Percentiles rank a stretch among this genome's conserved stretches.
Conservation (phyloP, 2,113 vertebrate species). For the Osmerus eperlanus region DNA sequence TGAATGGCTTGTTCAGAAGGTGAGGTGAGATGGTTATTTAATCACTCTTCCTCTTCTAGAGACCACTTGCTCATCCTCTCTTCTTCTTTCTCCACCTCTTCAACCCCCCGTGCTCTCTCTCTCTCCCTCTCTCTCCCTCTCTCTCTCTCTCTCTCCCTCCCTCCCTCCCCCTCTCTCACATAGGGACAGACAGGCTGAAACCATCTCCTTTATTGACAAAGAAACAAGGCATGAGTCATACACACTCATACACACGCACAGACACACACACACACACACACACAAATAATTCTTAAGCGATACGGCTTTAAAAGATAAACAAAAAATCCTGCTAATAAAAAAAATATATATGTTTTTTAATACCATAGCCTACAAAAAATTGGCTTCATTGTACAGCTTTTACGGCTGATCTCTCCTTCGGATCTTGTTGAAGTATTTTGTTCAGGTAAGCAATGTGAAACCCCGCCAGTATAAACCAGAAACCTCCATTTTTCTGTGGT, state of each 20-base stretch:
- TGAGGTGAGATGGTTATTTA: conserved; percentile 70
- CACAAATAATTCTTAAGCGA: too few species aligned
- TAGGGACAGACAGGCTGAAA: background rate
- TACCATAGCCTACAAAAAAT: too few species aligned
- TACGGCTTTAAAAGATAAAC: background rate
- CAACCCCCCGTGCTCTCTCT: background rate
- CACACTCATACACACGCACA: background rate
- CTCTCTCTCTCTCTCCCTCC: conserved; percentile 9
- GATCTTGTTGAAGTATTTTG: too few species aligned
- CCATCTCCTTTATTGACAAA: conserved; percentile 14
- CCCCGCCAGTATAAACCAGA: too few species aligned
- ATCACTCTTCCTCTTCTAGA: conserved; percentile 46
- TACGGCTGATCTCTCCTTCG: too few species aligned
- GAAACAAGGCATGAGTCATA: conserved; percentile 17
- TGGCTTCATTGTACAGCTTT: too few species aligned
- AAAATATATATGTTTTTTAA: too few species aligned
- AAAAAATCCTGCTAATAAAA: background rate
- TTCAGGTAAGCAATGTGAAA: too few species aligned
- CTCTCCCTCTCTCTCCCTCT: conserved; percentile 6
- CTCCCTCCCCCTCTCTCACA: background rate
- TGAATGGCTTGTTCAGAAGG: conserved; percentile 68
- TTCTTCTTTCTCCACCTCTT: conserved; percentile 33
- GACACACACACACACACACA: background rate
- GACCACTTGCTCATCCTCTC: conserved; percentile 53
- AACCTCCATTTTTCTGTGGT: too few species aligned